Evolutionary conservation across 2,113 vertebrate species (phyloP).

Genomic region (Gorsachius goisagi): DNA sequence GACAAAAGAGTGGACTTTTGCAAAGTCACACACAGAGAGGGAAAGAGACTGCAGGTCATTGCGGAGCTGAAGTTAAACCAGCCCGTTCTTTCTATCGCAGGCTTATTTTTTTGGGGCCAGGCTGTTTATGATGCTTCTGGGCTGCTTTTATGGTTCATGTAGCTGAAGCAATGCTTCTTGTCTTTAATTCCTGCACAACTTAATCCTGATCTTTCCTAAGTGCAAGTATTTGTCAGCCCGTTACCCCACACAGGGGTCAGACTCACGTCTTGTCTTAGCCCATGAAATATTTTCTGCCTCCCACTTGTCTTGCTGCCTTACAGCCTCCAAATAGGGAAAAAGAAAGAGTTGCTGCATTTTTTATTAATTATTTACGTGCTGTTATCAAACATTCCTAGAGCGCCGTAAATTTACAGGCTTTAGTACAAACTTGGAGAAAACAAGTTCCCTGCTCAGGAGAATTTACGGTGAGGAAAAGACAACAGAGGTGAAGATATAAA

Average conservation of each 20-base stretch:
- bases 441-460: constrained; percentile 3
- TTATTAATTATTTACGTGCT: constrained; percentile 62
- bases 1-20: not conserved
- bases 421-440: constrained; percentile 46
- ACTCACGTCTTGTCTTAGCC: not conserved
- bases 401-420: constrained; percentile 40
- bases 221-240: constrained; percentile 21
- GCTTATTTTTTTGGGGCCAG: not conserved
- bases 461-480: constrained; percentile 4
- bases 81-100: not conserved
- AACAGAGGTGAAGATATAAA: constrained; percentile 4
- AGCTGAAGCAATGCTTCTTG: not conserved
- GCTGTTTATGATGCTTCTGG: constrained; percentile 20
- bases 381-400: constrained; percentile 63
- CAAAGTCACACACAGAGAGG: not conserved
- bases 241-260: constrained; percentile 13
- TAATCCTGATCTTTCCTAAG: not conserved
- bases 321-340: constrained; percentile 13
- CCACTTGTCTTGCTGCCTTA: constrained; percentile 4
- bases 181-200: constrained; percentile 23
- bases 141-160: not conserved
- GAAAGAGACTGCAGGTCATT: not conserved
- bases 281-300: constrained; percentile 38
- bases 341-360: constrained; percentile 41
- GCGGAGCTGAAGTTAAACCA: not conserved